Percentiles rank a stretch among this genome's conserved stretches.
Evolutionary conservation across 2,113 vertebrate species (phyloP).

Genomic region (Percopsis transmontana): DNA sequence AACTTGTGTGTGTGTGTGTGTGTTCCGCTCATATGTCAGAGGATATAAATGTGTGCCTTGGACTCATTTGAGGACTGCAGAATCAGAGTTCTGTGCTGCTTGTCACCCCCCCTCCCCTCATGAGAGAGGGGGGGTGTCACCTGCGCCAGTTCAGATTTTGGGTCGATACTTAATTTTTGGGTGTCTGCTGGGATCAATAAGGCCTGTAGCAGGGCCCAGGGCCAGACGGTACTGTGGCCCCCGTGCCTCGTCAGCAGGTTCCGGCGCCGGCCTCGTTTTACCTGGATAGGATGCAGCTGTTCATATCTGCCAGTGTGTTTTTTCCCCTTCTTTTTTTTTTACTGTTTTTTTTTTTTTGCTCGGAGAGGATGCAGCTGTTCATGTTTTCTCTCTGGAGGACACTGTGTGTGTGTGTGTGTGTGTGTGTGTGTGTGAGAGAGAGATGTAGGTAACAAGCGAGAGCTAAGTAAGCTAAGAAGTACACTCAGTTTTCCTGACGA

Average conservation of each 20-base stretch:
- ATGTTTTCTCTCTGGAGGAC: slow-evolving; percentile 62
- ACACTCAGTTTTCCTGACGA: slow-evolving; percentile 39
- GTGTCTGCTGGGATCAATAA: slow-evolving; percentile 73
- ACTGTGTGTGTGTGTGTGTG: slow-evolving; percentile 9
- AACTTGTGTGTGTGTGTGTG: background rate
- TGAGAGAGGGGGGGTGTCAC: slow-evolving; percentile 53
- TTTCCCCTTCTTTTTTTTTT: background rate
- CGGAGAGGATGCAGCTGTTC: slow-evolving; percentile 66
- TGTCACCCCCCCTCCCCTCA: slow-evolving; percentile 24
- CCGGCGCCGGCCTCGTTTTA: slow-evolving; percentile 47
- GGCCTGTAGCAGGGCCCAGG: slow-evolving; percentile 44
- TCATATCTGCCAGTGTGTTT: slow-evolving; percentile 47
- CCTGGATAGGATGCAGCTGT: slow-evolving; percentile 67
- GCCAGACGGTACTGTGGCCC: slow-evolving; percentile 41
- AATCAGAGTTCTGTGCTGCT: slow-evolving; percentile 10
- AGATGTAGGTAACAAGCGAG: background rate
- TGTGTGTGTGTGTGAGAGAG: slow-evolving; percentile 31
- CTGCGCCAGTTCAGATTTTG: slow-evolving; percentile 56
- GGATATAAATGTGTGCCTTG: background rate
- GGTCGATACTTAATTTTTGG: slow-evolving; percentile 81
- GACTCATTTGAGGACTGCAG: slow-evolving; percentile 17
- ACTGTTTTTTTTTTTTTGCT: slow-evolving; percentile 11
- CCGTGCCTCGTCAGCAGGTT: slow-evolving; percentile 68
- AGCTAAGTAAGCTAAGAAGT: too few species aligned
- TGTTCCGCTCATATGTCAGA: background rate